Evolutionary conservation across 2,888 invertebrate genomes (phyloP).

Genomic region (Leptinotarsa rubiginosa): DNA sequence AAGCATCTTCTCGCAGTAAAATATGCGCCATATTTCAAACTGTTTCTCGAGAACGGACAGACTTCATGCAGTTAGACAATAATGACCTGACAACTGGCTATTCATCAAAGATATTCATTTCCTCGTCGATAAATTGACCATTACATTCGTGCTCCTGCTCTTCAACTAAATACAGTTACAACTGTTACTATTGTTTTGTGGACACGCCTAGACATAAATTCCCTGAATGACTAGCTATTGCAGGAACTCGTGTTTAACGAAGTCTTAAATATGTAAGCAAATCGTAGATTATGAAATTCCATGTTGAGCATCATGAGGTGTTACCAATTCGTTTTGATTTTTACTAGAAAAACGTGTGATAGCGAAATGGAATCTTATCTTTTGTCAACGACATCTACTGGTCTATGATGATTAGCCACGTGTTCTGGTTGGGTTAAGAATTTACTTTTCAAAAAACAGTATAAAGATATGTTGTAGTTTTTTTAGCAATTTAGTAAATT

Average conservation of each 20-base stretch:
- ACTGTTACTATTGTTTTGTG: constrained; percentile 11
- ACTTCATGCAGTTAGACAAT: neutral
- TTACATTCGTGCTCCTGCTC: neutral
- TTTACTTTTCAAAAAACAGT: too few relatives aligned
- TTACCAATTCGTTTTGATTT: neutral
- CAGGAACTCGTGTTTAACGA: neutral
- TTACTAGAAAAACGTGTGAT: too few relatives aligned
- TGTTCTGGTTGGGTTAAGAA: too few relatives aligned
- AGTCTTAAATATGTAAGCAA: neutral
- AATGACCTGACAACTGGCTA: neutral
- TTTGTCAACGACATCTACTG: too few relatives aligned
- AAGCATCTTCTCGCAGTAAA: too few relatives aligned
- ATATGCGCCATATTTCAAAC: too few relatives aligned
- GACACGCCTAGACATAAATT: neutral
- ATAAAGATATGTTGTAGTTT: too few relatives aligned
- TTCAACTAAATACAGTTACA: neutral
- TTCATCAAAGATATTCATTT: neutral
- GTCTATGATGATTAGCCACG: too few relatives aligned
- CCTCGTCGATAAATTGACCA: neutral
- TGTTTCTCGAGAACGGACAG: too few relatives aligned
- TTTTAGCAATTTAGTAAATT: too few relatives aligned
- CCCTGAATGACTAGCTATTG: neutral
- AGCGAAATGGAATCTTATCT: too few relatives aligned
- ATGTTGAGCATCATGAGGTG: neutral
- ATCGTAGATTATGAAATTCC: neutral